These are phyloP conservation scores for Stramonita haemastoma DNA, from an alignment of 2,888 invertebrate species.

Conservation along the genomic window DNA sequence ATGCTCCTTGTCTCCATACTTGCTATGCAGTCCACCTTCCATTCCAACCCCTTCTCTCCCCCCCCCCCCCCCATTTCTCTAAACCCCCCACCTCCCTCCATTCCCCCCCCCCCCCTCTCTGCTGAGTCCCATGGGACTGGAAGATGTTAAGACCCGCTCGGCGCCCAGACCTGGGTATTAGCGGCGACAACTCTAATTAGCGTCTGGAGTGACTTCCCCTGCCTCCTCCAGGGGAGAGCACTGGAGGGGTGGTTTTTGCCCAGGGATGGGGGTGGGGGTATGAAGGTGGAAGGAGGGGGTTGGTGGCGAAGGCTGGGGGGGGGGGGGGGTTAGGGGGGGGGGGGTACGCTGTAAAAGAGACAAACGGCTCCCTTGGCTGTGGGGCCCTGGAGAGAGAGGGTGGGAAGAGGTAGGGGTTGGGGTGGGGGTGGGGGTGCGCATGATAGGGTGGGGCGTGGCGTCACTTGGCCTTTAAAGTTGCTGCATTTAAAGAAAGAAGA, in stretches of 20 bases:
- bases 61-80: neutral
- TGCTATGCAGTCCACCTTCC: too few species aligned
- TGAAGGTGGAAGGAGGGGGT: too few species aligned
- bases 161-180: neutral
- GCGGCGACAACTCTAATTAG: constrained; percentile 25
- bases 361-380: neutral
- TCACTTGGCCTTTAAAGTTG: neutral
- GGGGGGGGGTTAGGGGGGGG: too few species aligned
- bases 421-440: neutral
- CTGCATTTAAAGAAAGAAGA: neutral
- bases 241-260: too few species aligned
- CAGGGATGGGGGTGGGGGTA: too few species aligned
- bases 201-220: constrained; percentile 15
- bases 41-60: neutral
- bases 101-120: neutral
- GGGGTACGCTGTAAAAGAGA: neutral
- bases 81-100: neutral
- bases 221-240: neutral
- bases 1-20: too few species aligned
- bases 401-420: neutral
- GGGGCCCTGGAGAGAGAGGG: neutral
- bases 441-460: neutral
- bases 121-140: neutral
- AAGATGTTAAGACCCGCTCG: neutral
- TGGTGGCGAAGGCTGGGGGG: too few species aligned